Evolutionary conservation across 2,888 invertebrate species (phyloP), one percentile per base, ranked within the genome.

Genomic region (Scaptodrosophila latifasciaeformis): DNA sequence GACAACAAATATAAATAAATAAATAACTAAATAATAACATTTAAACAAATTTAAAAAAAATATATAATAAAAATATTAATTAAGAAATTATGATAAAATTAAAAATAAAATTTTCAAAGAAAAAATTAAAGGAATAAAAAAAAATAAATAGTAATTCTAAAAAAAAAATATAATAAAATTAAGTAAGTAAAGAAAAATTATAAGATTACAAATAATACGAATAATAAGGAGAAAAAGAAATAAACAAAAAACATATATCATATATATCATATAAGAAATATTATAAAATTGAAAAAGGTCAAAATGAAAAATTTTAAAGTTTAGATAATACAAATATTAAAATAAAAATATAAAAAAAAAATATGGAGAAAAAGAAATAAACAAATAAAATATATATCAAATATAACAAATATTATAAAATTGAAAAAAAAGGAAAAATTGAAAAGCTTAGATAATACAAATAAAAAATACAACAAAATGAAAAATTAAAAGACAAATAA

Each of bases 71-170:
- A 40, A 34, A 7, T 9, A 54, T 24, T 24, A 5, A n/a, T n/a
- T n/a, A n/a, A n/a, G n/a, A n/a, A n/a, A n/a, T n/a, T n/a, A 0
- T 13, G 15, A 29, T 2, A 6, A 15, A 15, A 44, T 24, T 30
- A 7, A 59, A 59, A 59, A 37, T 31, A 39, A 58, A 67, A 58
- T 54, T 59, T 54, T 55, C 49, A 51, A 4, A 37, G 9, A 7
- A 37, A 17, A 17, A 12, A 37, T 5, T 17, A 45, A 9, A 2
- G 13, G 1, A n/a, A 19, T 37, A 35, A 43, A 31, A 4, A 13
- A 42, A 19, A 49, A 35, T 21, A 7, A 21, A 19, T 1, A 17
- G 35, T 24, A 12, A 48, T 12, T 19, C 15, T 35, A 15, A 27
- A 19, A 5, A 2, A 35, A 18, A 43, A 39, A 9, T 2, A 18